A percentile compares a stretch with the other conserved stretches of the same genome.
phyloP scores from a whole-genome alignment of 2,797 vertebrate species.

The Hippocampus kuda region DNA sequence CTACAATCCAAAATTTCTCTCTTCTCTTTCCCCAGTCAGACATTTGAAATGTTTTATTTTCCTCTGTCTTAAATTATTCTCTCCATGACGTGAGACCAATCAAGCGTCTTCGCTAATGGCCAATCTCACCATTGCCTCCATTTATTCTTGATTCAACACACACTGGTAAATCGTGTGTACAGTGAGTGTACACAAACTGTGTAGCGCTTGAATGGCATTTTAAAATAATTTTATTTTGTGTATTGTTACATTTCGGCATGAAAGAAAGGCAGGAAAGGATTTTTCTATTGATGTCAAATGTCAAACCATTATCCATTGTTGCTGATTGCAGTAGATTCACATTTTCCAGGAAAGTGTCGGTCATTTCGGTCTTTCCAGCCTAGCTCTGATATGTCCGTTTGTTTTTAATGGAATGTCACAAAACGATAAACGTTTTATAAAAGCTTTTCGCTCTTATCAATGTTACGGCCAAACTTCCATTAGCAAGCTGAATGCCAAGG shows the following conservation, averaged over 20 bases:
- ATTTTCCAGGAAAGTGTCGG: neutral
- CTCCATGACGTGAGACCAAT: no score
- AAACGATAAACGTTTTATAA: neutral
- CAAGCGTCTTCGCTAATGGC: no score
- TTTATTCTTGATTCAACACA: no score
- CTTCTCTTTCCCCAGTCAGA: no score
- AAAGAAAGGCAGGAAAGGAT: neutral
- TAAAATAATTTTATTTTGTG: neutral
- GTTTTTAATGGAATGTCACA: neutral
- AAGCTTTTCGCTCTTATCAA: slow-evolving; percentile 3
- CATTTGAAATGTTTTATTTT: no score
- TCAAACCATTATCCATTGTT: neutral
- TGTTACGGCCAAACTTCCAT: neutral
- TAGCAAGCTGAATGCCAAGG: neutral
- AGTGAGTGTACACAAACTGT: neutral
- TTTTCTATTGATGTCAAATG: neutral
- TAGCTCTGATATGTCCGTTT: neutral
- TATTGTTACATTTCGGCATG: neutral
- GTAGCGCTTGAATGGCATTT: neutral
- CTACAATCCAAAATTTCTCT: neutral
- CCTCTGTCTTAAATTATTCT: no score
- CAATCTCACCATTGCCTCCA: no score
- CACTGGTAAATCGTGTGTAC: no score
- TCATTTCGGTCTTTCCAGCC: neutral
- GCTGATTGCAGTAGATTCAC: neutral